phyloP scores from a whole-genome alignment of 2,113 vertebrate species.

The Meleagris gallopavo region DNA sequence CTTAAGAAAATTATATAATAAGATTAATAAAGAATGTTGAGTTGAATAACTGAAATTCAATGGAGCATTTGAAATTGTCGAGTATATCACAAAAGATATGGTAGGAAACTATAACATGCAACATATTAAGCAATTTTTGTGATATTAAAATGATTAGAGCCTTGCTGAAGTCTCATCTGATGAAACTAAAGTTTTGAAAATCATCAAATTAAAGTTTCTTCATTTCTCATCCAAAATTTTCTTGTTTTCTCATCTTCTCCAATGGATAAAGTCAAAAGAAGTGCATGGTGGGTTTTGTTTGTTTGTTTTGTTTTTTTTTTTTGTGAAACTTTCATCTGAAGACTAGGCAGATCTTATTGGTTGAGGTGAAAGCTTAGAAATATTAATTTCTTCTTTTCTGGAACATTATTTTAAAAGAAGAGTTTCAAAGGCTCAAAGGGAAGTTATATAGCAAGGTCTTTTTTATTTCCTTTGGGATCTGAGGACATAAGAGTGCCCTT shows the following conservation, averaged over 20 bases:
- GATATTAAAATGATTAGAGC: neutral
- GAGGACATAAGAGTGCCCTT: neutral
- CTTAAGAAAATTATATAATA: neutral
- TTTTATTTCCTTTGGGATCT: slow-evolving; percentile 35
- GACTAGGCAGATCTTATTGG: neutral
- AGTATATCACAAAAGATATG: neutral
- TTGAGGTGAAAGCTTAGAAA: neutral
- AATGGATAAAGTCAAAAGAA: neutral
- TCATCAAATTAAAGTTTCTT: neutral
- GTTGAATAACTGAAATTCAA: neutral
- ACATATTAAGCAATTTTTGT: neutral
- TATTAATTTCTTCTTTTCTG: neutral
- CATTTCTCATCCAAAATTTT: neutral
- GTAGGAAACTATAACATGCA: neutral
- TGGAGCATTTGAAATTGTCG: neutral
- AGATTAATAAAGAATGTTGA: neutral
- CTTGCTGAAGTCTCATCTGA: neutral
- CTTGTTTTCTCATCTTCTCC: neutral
- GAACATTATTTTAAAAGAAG: neutral
- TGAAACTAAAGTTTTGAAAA: neutral
- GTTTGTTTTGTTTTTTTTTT: neutral
- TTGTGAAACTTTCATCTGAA: neutral
- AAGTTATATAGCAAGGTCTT: neutral
- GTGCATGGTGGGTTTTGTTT: neutral
- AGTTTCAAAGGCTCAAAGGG: neutral